Evolutionary conservation across 2,888 invertebrate genomes (phyloP).

Genomic region (Mythimna vitellina): DNA sequence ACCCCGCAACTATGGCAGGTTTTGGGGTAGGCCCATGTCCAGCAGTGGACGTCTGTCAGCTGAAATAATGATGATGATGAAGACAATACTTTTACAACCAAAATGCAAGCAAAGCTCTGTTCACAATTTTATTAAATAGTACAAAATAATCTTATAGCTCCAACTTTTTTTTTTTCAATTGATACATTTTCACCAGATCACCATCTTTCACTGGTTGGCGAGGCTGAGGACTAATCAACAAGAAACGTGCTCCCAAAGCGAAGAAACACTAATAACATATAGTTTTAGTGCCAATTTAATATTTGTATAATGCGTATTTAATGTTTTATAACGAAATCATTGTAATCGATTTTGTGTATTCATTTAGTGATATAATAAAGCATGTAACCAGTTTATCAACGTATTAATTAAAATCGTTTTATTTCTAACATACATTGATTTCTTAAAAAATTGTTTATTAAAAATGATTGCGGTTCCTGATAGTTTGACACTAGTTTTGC

Average conservation of each 20-base stretch:
- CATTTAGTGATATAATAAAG: slow-evolving; percentile 49
- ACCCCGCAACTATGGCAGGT: too few species aligned
- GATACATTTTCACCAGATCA: slow-evolving; percentile 73
- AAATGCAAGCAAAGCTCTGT: too few species aligned
- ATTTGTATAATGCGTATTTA: slow-evolving; percentile 36
- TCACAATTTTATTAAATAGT: too few species aligned
- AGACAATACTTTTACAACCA: not conserved
- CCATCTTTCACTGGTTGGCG: slow-evolving; percentile 89
- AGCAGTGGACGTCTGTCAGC: too few species aligned
- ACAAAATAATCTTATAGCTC: too few species aligned
- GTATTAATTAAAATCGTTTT: not conserved
- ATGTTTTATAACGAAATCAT: slow-evolving; percentile 50
- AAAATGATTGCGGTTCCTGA: too few species aligned
- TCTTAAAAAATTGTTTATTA: too few species aligned
- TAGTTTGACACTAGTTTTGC: too few species aligned
- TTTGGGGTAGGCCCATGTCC: too few species aligned
- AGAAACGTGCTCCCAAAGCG: slow-evolving; percentile 65
- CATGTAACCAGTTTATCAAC: slow-evolving; percentile 42
- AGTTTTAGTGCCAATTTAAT: slow-evolving; percentile 37
- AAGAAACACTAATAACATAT: slow-evolving; percentile 60
- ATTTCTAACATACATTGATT: not conserved
- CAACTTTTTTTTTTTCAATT: not conserved
- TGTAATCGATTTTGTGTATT: slow-evolving; percentile 53
- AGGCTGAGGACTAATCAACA: slow-evolving; percentile 78
- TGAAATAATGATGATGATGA: not conserved